phyloP scores from a whole-genome alignment of 2,113 vertebrate species.

The Pterocles gutturalis region DNA sequence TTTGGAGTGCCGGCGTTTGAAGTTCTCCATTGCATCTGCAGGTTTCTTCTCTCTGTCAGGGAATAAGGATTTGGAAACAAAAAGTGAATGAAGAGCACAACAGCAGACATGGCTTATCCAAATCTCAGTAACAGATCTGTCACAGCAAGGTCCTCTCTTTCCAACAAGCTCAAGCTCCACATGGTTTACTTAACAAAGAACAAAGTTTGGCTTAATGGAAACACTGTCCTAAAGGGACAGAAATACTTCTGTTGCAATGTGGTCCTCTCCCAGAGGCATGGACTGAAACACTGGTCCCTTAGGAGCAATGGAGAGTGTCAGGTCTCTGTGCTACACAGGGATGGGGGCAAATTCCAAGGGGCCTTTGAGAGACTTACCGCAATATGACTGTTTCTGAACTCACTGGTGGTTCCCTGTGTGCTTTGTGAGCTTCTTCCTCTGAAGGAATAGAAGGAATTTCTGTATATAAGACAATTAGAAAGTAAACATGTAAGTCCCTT shows the following conservation, averaged over 20 bases:
- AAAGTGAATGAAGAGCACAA: neutral
- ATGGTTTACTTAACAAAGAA: neutral
- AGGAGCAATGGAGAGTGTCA: neutral
- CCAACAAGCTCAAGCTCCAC: neutral
- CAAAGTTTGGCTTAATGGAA: neutral
- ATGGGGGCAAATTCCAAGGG: neutral
- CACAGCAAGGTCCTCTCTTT: neutral
- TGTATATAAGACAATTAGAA: neutral
- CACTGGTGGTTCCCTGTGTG: neutral
- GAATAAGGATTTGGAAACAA: neutral
- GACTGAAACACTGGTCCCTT: neutral
- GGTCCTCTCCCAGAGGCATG: neutral
- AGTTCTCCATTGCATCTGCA: conserved; percentile 46
- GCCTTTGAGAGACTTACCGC: conserved; percentile 47
- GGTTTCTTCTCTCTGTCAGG: conserved; percentile 76
- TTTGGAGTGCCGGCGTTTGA: conserved; percentile 76
- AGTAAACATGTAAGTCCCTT: neutral
- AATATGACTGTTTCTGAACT: conserved; percentile 34
- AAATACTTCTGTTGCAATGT: neutral
- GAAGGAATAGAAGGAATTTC: conserved; percentile 28
- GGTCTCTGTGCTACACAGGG: neutral
- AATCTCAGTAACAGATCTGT: neutral
- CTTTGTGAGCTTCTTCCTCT: conserved; percentile 36
- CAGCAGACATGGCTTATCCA: neutral
- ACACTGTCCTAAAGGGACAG: neutral